These are phyloP conservation scores for Leptestheria dahalacensis DNA, from an alignment of 1,140 invertebrate species.

Conservation along the genomic window DNA sequence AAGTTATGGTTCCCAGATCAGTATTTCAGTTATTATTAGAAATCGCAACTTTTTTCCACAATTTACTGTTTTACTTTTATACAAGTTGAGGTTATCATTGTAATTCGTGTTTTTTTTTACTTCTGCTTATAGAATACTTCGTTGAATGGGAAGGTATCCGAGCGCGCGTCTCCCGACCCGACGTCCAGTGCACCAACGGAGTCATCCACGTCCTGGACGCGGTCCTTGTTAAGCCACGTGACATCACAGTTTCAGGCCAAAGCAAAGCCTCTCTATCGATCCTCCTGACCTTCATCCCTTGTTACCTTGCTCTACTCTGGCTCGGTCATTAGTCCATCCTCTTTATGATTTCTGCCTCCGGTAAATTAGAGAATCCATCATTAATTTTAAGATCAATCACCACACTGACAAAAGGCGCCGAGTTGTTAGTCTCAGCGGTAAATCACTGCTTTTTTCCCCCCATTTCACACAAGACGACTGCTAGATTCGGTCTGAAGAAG, in stretches of 20 bases:
- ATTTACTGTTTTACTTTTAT: background rate
- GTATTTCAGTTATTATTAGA: no score
- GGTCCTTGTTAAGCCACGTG: slow-evolving; percentile 62
- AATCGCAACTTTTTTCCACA: background rate
- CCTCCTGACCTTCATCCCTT: background rate
- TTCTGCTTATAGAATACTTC: slow-evolving; percentile 45
- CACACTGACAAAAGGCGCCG: no score
- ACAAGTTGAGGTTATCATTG: background rate
- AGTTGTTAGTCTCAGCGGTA: no score
- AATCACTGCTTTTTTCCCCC: no score
- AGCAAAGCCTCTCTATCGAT: background rate
- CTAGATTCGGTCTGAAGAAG: no score
- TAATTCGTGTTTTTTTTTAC: background rate
- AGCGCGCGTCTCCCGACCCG: slow-evolving; percentile 68
- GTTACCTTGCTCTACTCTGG: background rate
- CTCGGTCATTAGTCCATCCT: background rate
- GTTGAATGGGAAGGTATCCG: slow-evolving; percentile 65
- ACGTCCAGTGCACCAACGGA: slow-evolving; percentile 82
- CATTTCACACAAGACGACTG: no score
- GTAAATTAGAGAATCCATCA: background rate
- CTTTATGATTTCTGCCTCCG: background rate
- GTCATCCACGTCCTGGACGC: slow-evolving; percentile 81
- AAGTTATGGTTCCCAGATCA: no score
- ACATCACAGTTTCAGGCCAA: slow-evolving; percentile 51
- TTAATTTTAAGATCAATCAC: no score